phyloP scores from a whole-genome alignment of 2,797 vertebrate genomes.

The Nannoperca obscura region DNA sequence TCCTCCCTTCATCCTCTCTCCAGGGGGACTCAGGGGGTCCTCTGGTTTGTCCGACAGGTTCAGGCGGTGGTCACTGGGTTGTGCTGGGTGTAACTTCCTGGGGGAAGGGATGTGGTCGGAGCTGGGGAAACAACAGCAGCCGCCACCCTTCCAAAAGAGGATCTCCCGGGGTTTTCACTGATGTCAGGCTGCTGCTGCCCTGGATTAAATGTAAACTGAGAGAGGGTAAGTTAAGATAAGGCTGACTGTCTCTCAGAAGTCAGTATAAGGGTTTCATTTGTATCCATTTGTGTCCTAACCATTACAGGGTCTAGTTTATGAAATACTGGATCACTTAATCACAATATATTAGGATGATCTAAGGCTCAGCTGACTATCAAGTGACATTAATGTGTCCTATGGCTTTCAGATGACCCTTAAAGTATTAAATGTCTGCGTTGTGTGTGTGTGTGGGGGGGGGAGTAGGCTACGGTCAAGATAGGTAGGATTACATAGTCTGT shows the following conservation, averaged over 20 bases:
- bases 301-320: not conserved
- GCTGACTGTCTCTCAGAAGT: not conserved
- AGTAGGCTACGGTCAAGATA: not conserved
- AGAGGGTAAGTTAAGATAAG: constrained; percentile 68
- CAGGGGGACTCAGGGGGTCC: constrained; percentile 93
- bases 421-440: not conserved
- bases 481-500: not conserved
- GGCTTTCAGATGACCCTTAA: not conserved
- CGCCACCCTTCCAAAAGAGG: constrained; percentile 80
- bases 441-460: not conserved
- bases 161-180: constrained; percentile 91
- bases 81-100: constrained; percentile 90
- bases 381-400: not conserved
- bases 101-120: constrained; percentile 91
- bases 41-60: constrained; percentile 83
- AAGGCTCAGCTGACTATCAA: not conserved
- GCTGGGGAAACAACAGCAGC: constrained; percentile 85
- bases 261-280: not conserved
- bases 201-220: constrained; percentile 86
- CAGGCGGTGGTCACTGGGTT: constrained; percentile 83
- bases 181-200: constrained; percentile 84
- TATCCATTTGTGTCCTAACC: no score
- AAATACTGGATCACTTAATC: not conserved
- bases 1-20: not conserved
- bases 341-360: not conserved